Base-by-base conservation (phyloP, 2,888 invertebrate species). In the Oscheius sp. region DNA sequence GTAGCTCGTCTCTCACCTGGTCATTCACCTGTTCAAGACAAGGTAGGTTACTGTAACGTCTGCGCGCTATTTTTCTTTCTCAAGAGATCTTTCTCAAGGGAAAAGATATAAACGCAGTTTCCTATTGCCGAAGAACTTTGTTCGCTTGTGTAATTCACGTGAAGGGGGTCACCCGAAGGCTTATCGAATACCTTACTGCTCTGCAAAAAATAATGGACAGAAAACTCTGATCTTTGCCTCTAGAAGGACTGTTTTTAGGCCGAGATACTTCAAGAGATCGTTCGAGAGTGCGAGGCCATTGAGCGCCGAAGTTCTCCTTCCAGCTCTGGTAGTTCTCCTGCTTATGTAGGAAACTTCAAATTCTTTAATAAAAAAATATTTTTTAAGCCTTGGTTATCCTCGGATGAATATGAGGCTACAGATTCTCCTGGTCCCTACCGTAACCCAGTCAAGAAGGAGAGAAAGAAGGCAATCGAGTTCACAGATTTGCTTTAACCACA, bases 221-320 rank as follows among this genome's bases (percentile, higher is more conserved):
- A 27, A 3, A 17, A 20, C 23, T n/a, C n/a, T n/a, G n/a, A n/a
- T n/a, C n/a, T 48, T 12, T 46, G 10, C 27, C 10, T 39, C 39
- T 20, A 46, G 20, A 23, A 15, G 10, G 46, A 25, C 1, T 31
- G 6, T 39, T 34, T 75, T 23, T 72, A 84, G 76, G 82, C 81
- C 17, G 75, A 82, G 63, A 84, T 84, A 45, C 74, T 80, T 53
- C 80, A 83, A 57, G 83, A 84, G 69, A 84, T 84, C 27, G 80
- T 82, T 25, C 78, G 81, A n/a, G 84, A 84, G 64, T 82, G 82
- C 73, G 78, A 82, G 37, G 83, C 83, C 68, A 84, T 84, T 67
- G 64, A 64, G 64, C 64, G 64, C 33, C 48, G 64, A 15, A 64
- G 48, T 23, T 64, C 48, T 50, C 50, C 64, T n/a, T 64, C 64